A percentile compares a stretch with the other conserved stretches of the same genome.
Conservation (phyloP, 2,113 vertebrate genomes). For the Corydoras sp. region DNA sequence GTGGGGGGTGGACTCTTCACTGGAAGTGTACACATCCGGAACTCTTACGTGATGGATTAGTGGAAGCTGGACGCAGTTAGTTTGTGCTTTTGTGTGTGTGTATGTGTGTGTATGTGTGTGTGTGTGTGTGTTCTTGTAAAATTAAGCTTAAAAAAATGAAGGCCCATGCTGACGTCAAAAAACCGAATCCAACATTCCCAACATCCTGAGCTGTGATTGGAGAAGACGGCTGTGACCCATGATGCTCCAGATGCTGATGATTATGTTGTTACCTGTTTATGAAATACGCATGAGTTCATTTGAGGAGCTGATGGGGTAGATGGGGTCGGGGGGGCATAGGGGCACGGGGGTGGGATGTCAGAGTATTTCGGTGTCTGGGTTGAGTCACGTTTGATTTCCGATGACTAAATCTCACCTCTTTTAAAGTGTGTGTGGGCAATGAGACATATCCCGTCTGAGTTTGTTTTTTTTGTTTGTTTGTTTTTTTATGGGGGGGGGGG, state of each 20-base stretch:
- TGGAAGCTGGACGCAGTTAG: neutral
- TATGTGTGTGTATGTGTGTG: neutral
- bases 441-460: neutral
- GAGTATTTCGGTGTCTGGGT: conserved; percentile 9
- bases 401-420: neutral
- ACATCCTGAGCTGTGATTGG: too few species aligned
- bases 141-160: conserved; percentile 3
- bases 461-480: neutral
- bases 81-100: neutral
- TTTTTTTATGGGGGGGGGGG: neutral
- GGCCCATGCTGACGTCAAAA: too few species aligned
- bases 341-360: conserved; percentile 18
- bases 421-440: neutral
- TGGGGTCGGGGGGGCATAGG: neutral
- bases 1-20: neutral
- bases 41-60: conserved; percentile 34
- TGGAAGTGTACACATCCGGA: conserved; percentile 48
- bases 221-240: too few species aligned
- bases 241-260: too few species aligned
- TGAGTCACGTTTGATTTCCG: conserved; percentile 15
- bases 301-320: too few species aligned
- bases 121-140: neutral
- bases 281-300: too few species aligned
- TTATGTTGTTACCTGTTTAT: too few species aligned
- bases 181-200: too few species aligned